Evolutionary conservation across 2,797 vertebrate species (phyloP), one percentile per base, ranked within the genome.

Genomic region (Cichlasoma orientale): DNA sequence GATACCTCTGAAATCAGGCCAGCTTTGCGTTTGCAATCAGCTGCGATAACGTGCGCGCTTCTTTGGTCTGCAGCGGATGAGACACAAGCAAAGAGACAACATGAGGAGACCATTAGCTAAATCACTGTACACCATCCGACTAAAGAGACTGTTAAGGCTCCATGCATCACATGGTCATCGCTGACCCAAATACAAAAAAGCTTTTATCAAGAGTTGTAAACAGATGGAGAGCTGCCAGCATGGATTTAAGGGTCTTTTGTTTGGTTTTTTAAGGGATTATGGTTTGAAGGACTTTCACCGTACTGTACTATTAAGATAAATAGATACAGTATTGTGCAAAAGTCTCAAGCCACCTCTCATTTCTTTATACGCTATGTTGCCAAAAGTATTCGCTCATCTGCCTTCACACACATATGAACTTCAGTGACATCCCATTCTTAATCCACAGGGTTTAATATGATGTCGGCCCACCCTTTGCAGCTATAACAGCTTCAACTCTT

Each of bases 101-200:
- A 73, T 2, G 66, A 81, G 31, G 53, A 76, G 74, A 55, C 79
- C 66, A 57, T 80, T 77, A 74, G 68, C 55, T 56, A 82, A 82
- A 78, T 82, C 58, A 44, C 56, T 53, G 56, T n/a, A 31, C 55
- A 18, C 33, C 55, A 29, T 83, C 80, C 73, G 68, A 80, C 75
- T 78, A 66, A 77, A 77, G 74, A 85, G 74, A 59, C 72, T 21
- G 80, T 71, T 29, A 68, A 78, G 83, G 86, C 78, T 87, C 38
- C 19, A 11, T 36, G 68, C 66, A 18, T 86, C 89, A 88, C 74
- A 84, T 78, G 79, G 36, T 66, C 78, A 33, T 10, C 41, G 27
- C 72, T 92, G 92, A 93, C 93, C 92, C 86, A 90, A 84, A 92
- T 91, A 87, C 86, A 84, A 82, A 87, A 72, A 78, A 74, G 90